phyloP scores from a whole-genome alignment of 2,888 invertebrate genomes.

The Pachycephus smyrnensis region DNA sequence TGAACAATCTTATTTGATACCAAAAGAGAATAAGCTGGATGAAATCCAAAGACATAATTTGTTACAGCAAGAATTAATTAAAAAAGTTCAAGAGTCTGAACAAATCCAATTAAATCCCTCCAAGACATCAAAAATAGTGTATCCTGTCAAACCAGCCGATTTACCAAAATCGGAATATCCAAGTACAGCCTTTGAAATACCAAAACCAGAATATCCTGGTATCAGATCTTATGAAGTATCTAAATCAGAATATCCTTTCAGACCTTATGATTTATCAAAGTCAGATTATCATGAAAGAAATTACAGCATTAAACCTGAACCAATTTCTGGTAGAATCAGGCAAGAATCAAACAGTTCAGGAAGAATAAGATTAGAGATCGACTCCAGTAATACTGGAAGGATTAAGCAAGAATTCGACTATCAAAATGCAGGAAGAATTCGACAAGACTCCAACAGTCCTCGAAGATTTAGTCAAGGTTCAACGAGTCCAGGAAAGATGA shows the following conservation, averaged over 20 bases:
- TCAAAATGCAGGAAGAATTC: background rate
- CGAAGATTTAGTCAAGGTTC: background rate
- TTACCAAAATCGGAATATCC: background rate
- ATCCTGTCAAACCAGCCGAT: background rate
- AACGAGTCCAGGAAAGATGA: background rate
- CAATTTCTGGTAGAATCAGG: background rate
- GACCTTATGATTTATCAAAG: background rate
- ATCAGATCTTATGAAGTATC: background rate
- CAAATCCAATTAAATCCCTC: background rate
- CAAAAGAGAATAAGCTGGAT: conserved; percentile 29
- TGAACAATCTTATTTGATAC: conserved; percentile 8
- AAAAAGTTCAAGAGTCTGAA: conserved; percentile 38
- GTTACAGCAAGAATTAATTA: conserved; percentile 55
- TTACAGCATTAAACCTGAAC: background rate
- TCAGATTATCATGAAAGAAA: background rate
- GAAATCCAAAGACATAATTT: conserved; percentile 60
- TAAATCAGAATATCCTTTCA: background rate
- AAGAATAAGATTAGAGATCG: background rate
- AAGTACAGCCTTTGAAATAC: too few species aligned
- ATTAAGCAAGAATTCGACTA: background rate
- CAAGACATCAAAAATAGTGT: background rate
- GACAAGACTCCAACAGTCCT: background rate
- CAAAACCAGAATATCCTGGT: background rate
- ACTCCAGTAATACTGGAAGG: background rate
- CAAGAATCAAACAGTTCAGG: background rate